Evolutionary conservation across 2,797 vertebrate genomes (phyloP).

Genomic region (Gymnoscopelus braueri): DNA sequence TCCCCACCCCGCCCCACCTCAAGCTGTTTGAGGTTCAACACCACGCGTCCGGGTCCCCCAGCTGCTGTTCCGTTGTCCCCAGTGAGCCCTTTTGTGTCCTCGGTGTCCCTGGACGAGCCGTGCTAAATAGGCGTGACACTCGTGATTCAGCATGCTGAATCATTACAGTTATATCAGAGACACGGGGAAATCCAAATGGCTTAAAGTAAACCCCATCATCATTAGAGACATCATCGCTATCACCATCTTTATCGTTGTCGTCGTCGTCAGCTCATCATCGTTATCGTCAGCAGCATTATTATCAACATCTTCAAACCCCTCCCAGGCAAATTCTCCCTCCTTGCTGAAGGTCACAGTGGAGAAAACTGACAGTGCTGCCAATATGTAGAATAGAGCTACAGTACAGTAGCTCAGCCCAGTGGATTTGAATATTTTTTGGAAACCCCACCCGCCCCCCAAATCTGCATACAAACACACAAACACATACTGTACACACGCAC

Average conservation of each 20-base stretch:
- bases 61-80: neutral
- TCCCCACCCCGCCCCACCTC: slow-evolving; percentile 25
- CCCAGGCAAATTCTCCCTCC: too few species aligned
- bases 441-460: too few species aligned
- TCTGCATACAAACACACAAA: too few species aligned
- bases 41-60: slow-evolving; percentile 9
- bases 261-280: neutral
- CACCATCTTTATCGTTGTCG: neutral
- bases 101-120: slow-evolving; percentile 6
- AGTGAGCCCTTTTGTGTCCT: slow-evolving; percentile 7
- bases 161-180: slow-evolving; percentile 20
- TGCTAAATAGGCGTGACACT: slow-evolving; percentile 15
- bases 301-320: neutral
- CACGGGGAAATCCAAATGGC: slow-evolving; percentile 28
- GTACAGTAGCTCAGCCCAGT: too few species aligned
- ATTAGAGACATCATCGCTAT: neutral
- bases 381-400: too few species aligned
- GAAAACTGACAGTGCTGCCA: too few species aligned
- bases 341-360: too few species aligned
- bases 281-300: neutral
- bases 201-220: slow-evolving; percentile 28
- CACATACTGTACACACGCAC: too few species aligned
- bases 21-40: slow-evolving; percentile 30
- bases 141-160: slow-evolving; percentile 26
- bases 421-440: too few species aligned